Evolutionary conservation across 2,113 vertebrate species (phyloP).

Genomic region (Charadrius vociferus): DNA sequence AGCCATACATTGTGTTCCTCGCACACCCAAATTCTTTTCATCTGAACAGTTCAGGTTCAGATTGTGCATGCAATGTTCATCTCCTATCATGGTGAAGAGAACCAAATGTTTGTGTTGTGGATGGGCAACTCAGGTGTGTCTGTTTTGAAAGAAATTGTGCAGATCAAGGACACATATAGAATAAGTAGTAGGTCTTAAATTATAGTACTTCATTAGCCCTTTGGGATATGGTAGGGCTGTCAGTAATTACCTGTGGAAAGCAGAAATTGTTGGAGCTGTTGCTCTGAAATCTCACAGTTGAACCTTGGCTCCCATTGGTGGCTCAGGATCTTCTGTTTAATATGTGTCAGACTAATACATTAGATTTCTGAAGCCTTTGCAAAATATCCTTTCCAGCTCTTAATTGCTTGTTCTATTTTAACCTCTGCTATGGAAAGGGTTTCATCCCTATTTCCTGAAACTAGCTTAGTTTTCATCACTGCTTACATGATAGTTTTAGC

Average conservation of each 20-base stretch:
- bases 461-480: not conserved
- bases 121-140: not conserved
- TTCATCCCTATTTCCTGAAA: not conserved
- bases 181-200: not conserved
- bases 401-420: not conserved
- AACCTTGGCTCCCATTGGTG: not conserved
- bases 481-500: not conserved
- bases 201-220: not conserved
- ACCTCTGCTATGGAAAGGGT: not conserved
- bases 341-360: not conserved
- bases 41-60: not conserved
- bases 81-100: not conserved
- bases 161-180: not conserved
- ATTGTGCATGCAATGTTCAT: not conserved
- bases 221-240: not conserved
- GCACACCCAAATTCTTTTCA: not conserved
- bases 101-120: not conserved
- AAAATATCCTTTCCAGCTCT: not conserved
- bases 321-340: not conserved
- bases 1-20: not conserved
- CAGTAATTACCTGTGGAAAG: not conserved
- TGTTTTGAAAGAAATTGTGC: not conserved
- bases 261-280: not conserved
- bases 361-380: not conserved
- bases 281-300: not conserved